phyloP scores from a whole-genome alignment of 2,113 vertebrate species.

The Mormyrus iriodes region DNA sequence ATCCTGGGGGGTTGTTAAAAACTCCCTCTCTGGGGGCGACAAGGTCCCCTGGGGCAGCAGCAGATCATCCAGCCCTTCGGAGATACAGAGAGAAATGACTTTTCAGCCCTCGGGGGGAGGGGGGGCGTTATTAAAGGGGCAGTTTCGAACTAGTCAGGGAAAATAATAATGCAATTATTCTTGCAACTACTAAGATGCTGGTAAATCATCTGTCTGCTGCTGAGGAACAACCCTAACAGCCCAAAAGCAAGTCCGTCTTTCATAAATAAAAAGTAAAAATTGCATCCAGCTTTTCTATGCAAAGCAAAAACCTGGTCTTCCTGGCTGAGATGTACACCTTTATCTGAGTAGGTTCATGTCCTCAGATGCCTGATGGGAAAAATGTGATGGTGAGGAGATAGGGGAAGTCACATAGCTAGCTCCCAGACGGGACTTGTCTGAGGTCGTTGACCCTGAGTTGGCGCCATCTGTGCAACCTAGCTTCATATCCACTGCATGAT shows the following conservation, averaged over 20 bases:
- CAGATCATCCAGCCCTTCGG: not conserved
- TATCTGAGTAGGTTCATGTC: not conserved
- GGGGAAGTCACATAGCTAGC: not conserved
- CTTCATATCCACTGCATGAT: not conserved
- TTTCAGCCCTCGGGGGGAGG: not conserved
- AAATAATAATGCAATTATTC: not conserved
- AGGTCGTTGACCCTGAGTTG: not conserved
- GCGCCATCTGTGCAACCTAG: not conserved
- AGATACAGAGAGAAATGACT: not conserved
- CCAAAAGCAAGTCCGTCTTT: not conserved
- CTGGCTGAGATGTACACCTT: not conserved
- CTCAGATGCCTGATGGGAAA: not conserved
- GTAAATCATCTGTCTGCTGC: not conserved
- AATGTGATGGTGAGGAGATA: not conserved
- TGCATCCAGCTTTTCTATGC: not conserved
- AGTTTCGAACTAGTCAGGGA: not conserved
- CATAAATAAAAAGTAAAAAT: not conserved
- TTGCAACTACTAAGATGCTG: not conserved
- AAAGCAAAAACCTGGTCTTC: not conserved
- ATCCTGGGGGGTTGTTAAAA: not conserved
- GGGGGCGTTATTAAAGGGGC: not conserved
- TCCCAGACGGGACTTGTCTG: not conserved
- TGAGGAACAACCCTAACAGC: not conserved
- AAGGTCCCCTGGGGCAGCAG: not conserved
- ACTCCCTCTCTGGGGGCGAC: not conserved